Conservation (phyloP, 1,140 invertebrate genomes). For the Drosophila sturtevanti region DNA sequence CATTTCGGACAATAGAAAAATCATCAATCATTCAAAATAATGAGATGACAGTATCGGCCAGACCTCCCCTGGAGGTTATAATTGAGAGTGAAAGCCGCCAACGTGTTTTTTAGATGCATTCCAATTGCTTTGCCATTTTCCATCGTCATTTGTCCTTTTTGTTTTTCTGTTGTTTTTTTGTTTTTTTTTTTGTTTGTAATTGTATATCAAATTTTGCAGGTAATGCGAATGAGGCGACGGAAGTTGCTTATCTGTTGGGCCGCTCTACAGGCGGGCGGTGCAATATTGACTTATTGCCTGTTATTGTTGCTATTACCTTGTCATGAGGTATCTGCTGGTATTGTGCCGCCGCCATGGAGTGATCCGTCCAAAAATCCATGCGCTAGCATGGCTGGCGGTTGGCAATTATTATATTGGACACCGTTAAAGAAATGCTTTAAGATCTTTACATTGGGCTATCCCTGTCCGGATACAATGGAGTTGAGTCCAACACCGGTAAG, state of each 20-base stretch:
- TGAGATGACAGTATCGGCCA: slow-evolving; percentile 27
- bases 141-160: neutral
- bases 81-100: slow-evolving; percentile 17
- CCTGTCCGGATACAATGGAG: slow-evolving; percentile 92
- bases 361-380: slow-evolving; percentile 91
- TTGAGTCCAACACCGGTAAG: slow-evolving; percentile 85
- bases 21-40: slow-evolving; percentile 70
- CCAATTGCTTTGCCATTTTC: slow-evolving; percentile 1
- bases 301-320: slow-evolving; percentile 47
- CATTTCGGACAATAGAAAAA: slow-evolving; percentile 50
- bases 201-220: neutral
- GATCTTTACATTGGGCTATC: slow-evolving; percentile 91
- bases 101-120: neutral
- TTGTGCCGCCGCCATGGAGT: slow-evolving; percentile 92
- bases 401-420: slow-evolving; percentile 93
- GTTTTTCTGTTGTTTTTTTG: neutral
- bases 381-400: slow-evolving; percentile 89
- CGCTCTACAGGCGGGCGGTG: slow-evolving; percentile 59
- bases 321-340: slow-evolving; percentile 82
- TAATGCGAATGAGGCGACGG: slow-evolving; percentile 59
- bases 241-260: slow-evolving; percentile 70
- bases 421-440: slow-evolving; percentile 91
- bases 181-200: neutral
- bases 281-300: slow-evolving; percentile 60
- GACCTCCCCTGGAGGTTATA: neutral